Evolutionary conservation across 2,113 vertebrate species (phyloP), one percentile per base, ranked within the genome.

Genomic region (Thermophis baileyi): DNA sequence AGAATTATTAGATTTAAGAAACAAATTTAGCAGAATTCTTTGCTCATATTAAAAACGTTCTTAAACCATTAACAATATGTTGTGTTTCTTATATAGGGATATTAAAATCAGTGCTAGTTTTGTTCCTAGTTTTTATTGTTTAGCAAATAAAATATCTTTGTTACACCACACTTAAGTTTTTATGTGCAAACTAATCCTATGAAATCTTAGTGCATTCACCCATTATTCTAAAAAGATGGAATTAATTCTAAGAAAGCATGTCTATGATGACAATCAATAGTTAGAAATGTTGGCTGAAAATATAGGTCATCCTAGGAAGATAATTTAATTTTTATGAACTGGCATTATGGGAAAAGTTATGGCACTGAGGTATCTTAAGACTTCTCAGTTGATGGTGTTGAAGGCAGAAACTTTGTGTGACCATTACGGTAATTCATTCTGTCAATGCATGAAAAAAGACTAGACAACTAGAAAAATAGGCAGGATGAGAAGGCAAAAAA

Each of bases 401-500:
- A 81, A 92, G 81, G 11, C 50, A 55, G 69, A 40, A 89, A 89
- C 40, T 89, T 40, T 22, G n/a, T 81, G 91, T 92, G 87, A 81
- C 87, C 89, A 22, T 89, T 88, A 87, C 27, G 25, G 8, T 60
- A 60, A 60, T 87, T 92, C 40, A 88, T 88, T 74, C 24, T 81
- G 40, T 89, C n/a, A 81, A 46, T 92, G 87, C 87, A 89, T 47
- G 27, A 63, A 35, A 25, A 92, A 24, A 81, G 16, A 14, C 51
- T 35, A 88, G 88, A 63, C 30, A 55, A 20, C 44, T 89, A 35
- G 44, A 46, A 89, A 49, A n/a, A 51, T 88, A 85, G 44, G 88
- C 25, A 44, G 92, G 30, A 57, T 92, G 92, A 89, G 40, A 89
- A 92, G 50, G 20, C 69, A 89, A 69, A 11, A 74, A 89, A 92